Conservation (phyloP, 1,140 invertebrate species). For the Macrocentrus cingulum region DNA sequence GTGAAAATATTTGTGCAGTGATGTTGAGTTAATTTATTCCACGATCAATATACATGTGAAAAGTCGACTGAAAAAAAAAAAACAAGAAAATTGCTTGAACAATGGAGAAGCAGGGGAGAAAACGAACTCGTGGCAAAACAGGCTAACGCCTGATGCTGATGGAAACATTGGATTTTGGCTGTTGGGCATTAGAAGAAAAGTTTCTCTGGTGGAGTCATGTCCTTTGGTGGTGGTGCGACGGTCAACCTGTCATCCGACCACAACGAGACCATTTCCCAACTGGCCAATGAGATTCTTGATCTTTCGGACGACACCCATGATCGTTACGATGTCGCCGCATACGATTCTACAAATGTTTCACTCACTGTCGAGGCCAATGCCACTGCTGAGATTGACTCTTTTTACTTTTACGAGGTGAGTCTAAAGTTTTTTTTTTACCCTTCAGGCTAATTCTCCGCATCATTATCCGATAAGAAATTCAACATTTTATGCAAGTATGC, state of each 20-base stretch:
- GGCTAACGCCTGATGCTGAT: conserved; percentile 9
- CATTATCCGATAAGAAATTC: too few species aligned
- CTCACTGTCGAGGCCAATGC: conserved; percentile 35
- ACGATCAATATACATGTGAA: too few species aligned
- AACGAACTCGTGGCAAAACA: conserved; percentile 4
- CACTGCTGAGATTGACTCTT: conserved; percentile 45
- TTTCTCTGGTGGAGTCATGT: conserved; percentile 13
- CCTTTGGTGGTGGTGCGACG: conserved; percentile 13
- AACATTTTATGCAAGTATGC: too few species aligned
- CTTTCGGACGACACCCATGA: conserved; percentile 11
- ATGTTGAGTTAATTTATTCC: too few species aligned
- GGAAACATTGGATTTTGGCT: conserved; percentile 9
- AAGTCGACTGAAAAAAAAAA: too few species aligned
- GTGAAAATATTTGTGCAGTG: too few species aligned
- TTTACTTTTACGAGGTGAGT: conserved; percentile 55
- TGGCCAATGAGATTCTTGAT: conserved; percentile 1
- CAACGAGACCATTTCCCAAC: conserved; percentile 23
- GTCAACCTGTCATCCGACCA: conserved; percentile 17
- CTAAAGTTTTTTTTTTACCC: too few species aligned
- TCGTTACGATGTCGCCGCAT: conserved; percentile 16
- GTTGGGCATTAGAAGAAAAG: neutral
- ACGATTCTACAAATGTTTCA: conserved; percentile 12
- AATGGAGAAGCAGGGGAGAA: conserved; percentile 12
- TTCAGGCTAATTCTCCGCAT: too few species aligned
- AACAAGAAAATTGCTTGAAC: too few species aligned